These are phyloP conservation scores for Cheilosia pagana DNA, from an alignment of 2,888 invertebrate genomes.

Conservation along the genomic window DNA sequence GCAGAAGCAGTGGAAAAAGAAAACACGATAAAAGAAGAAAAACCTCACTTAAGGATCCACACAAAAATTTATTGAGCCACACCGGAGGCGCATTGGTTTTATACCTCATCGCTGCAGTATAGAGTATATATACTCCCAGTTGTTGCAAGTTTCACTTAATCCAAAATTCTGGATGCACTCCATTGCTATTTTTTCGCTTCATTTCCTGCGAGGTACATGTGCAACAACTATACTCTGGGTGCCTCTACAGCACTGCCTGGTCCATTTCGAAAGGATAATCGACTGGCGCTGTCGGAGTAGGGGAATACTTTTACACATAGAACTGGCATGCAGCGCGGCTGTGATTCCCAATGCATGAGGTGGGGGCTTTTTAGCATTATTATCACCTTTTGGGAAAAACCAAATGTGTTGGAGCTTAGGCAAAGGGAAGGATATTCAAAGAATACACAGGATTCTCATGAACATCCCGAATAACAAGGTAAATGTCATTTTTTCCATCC, in stretches of 20 bases:
- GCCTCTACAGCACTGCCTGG: neutral
- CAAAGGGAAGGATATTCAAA: slow-evolving; percentile 33
- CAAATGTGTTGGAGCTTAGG: slow-evolving; percentile 28
- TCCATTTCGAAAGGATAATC: slow-evolving; percentile 21
- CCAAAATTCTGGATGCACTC: slow-evolving; percentile 44
- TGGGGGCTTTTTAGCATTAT: slow-evolving; percentile 7
- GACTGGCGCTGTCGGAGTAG: neutral
- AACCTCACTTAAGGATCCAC: slow-evolving; percentile 17
- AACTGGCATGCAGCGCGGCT: neutral
- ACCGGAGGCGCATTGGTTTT: slow-evolving; percentile 12
- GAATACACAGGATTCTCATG: slow-evolving; percentile 32
- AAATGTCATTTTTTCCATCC: neutral
- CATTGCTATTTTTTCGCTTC: slow-evolving; percentile 41
- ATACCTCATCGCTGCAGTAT: slow-evolving; percentile 8
- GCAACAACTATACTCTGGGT: slow-evolving; percentile 22
- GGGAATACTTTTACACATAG: slow-evolving; percentile 1
- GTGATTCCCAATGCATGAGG: slow-evolving; percentile 12
- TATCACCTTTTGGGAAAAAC: slow-evolving; percentile 14
- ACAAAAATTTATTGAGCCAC: slow-evolving; percentile 32
- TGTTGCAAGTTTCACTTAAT: slow-evolving; percentile 52
- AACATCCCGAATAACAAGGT: slow-evolving; percentile 22
- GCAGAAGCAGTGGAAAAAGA: slow-evolving; percentile 8
- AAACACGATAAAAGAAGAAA: neutral
- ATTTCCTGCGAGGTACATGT: slow-evolving; percentile 31
- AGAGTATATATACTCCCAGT: slow-evolving; percentile 12